Conservation (phyloP, 2,888 invertebrate genomes). For the Kryphioiulus occultus region DNA sequence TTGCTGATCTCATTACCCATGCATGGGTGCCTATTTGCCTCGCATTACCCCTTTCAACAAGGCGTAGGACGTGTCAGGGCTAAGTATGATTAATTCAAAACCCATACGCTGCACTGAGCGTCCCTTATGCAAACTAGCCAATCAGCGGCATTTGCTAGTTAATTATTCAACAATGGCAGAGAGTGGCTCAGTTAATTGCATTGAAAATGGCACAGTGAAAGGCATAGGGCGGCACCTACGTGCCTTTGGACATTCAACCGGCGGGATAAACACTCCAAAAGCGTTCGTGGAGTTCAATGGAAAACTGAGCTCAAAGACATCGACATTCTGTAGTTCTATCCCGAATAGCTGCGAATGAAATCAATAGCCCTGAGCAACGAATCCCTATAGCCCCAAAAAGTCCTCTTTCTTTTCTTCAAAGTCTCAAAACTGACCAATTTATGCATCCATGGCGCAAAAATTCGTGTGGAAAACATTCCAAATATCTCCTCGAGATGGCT, state of each 20-base stretch:
- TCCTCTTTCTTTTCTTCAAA: no score
- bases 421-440: no score
- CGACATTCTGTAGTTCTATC: not conserved
- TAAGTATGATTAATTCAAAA: slow-evolving; percentile 47
- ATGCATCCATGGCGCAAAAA: no score
- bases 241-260: not conserved
- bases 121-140: slow-evolving; percentile 40
- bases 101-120: slow-evolving; percentile 35
- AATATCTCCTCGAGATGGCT: no score
- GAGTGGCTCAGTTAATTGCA: slow-evolving; percentile 30
- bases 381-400: no score
- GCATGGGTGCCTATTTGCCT: slow-evolving; percentile 36
- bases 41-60: slow-evolving; percentile 36
- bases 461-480: no score
- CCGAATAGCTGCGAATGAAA: not conserved
- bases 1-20: slow-evolving; percentile 36
- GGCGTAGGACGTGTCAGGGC: slow-evolving; percentile 38
- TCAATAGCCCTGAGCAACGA: no score
- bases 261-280: not conserved
- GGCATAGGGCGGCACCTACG: slow-evolving; percentile 24
- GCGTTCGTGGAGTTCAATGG: not conserved
- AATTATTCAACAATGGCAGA: slow-evolving; percentile 39
- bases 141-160: slow-evolving; percentile 36
- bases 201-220: not conserved
- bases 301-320: not conserved